Base-by-base conservation (phyloP, 2,797 vertebrate species). In the Pteronotus mesoamericanus region DNA sequence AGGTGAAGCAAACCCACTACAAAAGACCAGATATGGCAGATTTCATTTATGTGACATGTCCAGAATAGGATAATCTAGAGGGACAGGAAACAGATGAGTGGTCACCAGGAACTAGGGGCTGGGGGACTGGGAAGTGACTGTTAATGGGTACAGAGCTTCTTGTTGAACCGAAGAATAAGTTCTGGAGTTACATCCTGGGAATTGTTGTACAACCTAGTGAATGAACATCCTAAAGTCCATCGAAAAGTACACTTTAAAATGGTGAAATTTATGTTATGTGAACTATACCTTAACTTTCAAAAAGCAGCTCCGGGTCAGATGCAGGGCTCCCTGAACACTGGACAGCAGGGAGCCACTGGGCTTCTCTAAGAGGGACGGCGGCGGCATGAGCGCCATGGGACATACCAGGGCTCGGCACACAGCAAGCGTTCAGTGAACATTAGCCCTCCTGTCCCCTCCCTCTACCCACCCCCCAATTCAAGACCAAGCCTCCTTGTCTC, bases 361-460 rank as follows among this genome's bases (percentile, higher is more conserved):
- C 37, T 26, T 68, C 24, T 78, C 86, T 46, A 10, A 64, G 88
- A 21, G 61, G 44, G 51, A 12, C 0, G 2, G 26, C 11, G 42
- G 19, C 1, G 2, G 4, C 22, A 9, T 0, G 37, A 19, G 42
- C 22, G 42, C 37, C 18, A 0, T 29, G 44, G 24, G 37, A 26
- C 5, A 7, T 1, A 3, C 21, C 57, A 59, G 59, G 22, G 34
- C 15, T 39, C 4, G 9, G 78, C 2, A 2, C 19, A 5, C 2
- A 32, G 72, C 5, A 19, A 15, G 9, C 12, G 8, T n/a, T 24
- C 16, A 29, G 11, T 18, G 77, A 9, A 24, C 9, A 18, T 12
- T 37, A 16, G 69, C 42, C 34, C 24, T 18, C 46, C 12, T 7
- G 3, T 9, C 19, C 12, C 26, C 61, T 24, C 15, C 37, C 4